Conservation (phyloP, 2,888 invertebrate species). For the Phaedon cochleariae region DNA sequence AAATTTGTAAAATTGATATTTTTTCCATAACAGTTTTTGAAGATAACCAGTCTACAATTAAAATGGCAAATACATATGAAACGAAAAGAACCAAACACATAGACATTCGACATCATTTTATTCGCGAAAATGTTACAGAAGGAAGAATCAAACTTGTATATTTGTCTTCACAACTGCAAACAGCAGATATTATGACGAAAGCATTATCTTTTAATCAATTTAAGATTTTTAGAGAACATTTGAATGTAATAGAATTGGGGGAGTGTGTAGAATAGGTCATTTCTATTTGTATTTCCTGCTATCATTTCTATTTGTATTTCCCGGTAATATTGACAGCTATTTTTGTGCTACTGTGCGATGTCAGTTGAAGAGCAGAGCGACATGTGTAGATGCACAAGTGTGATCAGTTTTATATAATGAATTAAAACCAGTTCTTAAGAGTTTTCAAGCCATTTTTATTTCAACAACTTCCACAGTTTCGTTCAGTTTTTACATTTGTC, state of each 20-base stretch:
- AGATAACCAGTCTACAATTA: constrained; percentile 27
- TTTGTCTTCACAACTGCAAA: constrained; percentile 16
- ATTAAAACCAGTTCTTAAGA: too few species aligned
- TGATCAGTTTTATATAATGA: too few species aligned
- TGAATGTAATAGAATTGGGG: constrained; percentile 2
- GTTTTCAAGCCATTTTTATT: too few species aligned
- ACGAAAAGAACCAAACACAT: constrained; percentile 26
- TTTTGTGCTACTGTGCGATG: too few species aligned
- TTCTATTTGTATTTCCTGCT: too few species aligned
- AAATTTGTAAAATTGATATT: background rate
- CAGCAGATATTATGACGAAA: constrained; percentile 26
- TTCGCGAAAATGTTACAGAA: constrained; percentile 17
- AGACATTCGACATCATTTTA: constrained; percentile 26
- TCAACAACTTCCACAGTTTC: too few species aligned
- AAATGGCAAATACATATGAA: constrained; percentile 24
- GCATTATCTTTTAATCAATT: constrained; percentile 18
- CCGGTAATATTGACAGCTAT: too few species aligned
- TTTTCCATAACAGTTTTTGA: constrained; percentile 21
- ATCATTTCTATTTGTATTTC: too few species aligned
- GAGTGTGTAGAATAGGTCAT: background rate
- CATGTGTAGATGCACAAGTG: too few species aligned
- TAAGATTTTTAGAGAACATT: constrained; percentile 18
- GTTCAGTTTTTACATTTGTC: too few species aligned
- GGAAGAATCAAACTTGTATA: constrained; percentile 21
- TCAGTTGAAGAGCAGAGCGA: too few species aligned